These are phyloP conservation scores for Loxodonta africana DNA, from an alignment of 2,113 vertebrate genomes.

Conservation along the genomic window DNA sequence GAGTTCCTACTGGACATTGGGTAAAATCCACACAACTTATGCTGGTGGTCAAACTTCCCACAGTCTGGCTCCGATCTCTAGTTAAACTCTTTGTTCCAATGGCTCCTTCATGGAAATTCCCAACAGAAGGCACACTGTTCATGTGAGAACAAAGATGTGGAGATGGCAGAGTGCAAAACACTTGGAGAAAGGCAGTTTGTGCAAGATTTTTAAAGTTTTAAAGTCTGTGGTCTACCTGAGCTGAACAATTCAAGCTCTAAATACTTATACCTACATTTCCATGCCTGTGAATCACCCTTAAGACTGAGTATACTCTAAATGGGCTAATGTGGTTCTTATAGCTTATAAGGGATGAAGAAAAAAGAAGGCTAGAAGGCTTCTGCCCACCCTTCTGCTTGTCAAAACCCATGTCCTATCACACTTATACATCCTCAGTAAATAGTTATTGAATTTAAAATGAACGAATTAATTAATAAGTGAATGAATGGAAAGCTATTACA, in stretches of 20 bases:
- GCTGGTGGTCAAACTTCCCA: background rate
- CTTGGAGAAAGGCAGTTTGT: background rate
- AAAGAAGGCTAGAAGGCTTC: constrained; percentile 8
- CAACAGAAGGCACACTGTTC: background rate
- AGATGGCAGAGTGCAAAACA: background rate
- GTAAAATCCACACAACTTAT: background rate
- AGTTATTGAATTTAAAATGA: background rate
- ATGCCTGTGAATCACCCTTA: background rate
- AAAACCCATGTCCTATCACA: background rate
- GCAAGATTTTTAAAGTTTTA: background rate
- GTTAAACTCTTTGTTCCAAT: background rate
- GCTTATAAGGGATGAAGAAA: background rate
- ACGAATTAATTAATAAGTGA: background rate
- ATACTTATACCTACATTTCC: background rate
- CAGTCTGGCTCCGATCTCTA: background rate
- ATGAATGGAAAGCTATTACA: background rate
- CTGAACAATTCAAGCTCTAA: background rate
- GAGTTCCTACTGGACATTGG: background rate
- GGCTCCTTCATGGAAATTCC: background rate
- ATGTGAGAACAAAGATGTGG: background rate
- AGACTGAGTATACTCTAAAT: background rate
- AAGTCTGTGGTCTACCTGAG: background rate
- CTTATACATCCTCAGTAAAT: too few relatives aligned
- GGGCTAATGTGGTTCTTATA: background rate
- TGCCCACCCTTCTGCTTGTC: background rate